Conservation (phyloP, 35 echinoderm and acorn worm species). For the Nesometra sesokonis region DNA sequence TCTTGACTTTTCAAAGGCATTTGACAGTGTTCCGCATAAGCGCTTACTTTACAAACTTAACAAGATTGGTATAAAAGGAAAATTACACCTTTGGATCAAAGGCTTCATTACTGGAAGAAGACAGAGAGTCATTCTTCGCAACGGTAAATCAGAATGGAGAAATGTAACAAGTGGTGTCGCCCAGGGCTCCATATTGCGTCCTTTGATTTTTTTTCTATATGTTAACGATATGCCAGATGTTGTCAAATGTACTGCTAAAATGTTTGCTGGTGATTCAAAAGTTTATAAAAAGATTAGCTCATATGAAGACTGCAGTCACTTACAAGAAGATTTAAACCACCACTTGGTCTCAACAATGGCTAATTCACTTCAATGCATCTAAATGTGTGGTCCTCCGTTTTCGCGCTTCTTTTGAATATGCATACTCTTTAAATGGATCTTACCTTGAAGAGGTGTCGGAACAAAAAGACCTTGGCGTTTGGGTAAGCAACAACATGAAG, state of each 20-base stretch:
- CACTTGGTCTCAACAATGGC: slow-evolving; percentile 15
- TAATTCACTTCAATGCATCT: slow-evolving; percentile 32
- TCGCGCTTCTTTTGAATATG: no score
- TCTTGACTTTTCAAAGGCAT: no score
- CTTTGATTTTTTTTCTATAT: slow-evolving; percentile 6
- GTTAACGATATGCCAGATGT: no score
- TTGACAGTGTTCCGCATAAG: no score
- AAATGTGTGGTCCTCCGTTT: no score
- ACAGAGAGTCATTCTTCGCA: no score
- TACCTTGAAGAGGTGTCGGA: slow-evolving; percentile 1
- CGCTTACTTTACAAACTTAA: slow-evolving; percentile 21
- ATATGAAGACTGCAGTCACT: slow-evolving; percentile 1
- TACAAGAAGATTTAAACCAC: slow-evolving; percentile 8
- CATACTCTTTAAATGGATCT: no score
- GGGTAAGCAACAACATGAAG: slow-evolving; percentile 6
- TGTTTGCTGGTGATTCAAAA: not conserved
- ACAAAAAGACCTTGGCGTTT: no score
- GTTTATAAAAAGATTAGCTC: no score
- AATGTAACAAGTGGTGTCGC: slow-evolving; percentile 9
- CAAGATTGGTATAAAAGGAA: not conserved
- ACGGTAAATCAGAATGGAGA: no score
- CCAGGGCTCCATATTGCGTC: slow-evolving; percentile 14
- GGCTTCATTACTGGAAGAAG: no score
- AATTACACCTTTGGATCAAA: no score
- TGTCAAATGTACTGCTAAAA: not conserved